Percentiles rank a stretch among this genome's conserved stretches.
Conservation (phyloP, 2,888 invertebrate genomes). For the Platerodrilus igneus region DNA sequence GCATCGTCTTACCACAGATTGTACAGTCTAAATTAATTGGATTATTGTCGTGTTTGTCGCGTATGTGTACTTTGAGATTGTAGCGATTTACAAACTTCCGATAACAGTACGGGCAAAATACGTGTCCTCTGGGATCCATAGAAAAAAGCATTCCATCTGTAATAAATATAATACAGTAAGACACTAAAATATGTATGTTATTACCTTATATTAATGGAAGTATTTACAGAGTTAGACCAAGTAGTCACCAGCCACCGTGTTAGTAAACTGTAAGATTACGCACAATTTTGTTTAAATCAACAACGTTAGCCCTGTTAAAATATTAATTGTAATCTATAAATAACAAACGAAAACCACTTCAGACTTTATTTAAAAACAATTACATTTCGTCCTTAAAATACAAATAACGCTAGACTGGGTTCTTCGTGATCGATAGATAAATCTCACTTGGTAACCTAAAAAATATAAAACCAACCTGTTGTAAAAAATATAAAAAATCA, state of each 20-base stretch:
- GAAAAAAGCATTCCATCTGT: slow-evolving; percentile 40
- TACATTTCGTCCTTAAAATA: too few species aligned
- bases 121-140: slow-evolving; percentile 49
- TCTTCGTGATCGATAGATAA: too few species aligned
- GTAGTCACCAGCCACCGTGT: slow-evolving; percentile 28
- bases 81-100: slow-evolving; percentile 62
- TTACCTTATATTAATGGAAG: slow-evolving; percentile 31
- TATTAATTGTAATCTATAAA: background rate
- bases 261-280: slow-evolving; percentile 19
- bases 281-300: slow-evolving; percentile 11
- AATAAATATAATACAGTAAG: slow-evolving; percentile 30
- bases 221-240: slow-evolving; percentile 30
- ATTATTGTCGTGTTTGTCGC: slow-evolving; percentile 66
- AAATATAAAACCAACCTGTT: slow-evolving; percentile 14
- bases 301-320: too few species aligned
- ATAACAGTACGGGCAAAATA: slow-evolving; percentile 61
- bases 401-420: too few species aligned
- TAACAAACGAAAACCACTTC: too few species aligned
- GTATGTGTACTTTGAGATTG: slow-evolving; percentile 67
- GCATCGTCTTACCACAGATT: slow-evolving; percentile 65
- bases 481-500: slow-evolving; percentile 4
- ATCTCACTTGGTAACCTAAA: slow-evolving; percentile 16
- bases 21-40: slow-evolving; percentile 64
- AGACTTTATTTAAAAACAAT: too few species aligned
- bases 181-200: slow-evolving; percentile 26